phyloP scores from a whole-genome alignment of 2,113 vertebrate genomes.

The Myxocyprinus asiaticus region DNA sequence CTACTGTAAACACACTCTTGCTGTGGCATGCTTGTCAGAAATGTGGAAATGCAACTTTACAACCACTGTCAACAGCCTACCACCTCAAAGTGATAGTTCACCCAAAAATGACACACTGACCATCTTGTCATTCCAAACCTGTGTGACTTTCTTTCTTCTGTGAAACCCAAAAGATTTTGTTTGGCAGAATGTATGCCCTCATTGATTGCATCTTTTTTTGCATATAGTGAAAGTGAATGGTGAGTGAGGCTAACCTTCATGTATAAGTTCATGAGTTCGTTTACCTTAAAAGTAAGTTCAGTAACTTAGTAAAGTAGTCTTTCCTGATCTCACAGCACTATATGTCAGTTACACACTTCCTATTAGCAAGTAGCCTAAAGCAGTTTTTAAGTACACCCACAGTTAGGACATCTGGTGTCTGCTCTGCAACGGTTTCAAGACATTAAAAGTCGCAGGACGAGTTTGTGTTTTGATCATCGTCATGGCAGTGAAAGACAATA shows the following conservation, averaged over 20 bases:
- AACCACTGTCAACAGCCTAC: no score
- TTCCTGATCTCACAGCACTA: not conserved
- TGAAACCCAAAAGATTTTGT: no score
- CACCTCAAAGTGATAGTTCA: no score
- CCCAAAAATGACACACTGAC: no score
- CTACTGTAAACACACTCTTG: not conserved
- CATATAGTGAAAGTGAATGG: no score
- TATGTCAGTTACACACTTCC: not conserved
- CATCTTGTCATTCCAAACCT: no score
- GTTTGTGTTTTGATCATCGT: constrained; percentile 1
- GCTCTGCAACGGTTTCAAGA: not conserved
- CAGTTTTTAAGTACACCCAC: not conserved
- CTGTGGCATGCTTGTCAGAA: constrained; percentile 10
- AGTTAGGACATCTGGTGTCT: not conserved
- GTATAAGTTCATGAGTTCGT: not conserved
- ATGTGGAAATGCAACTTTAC: constrained; percentile 6
- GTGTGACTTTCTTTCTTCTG: no score
- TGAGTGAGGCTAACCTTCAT: no score
- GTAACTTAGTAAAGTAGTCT: not conserved
- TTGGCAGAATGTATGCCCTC: no score
- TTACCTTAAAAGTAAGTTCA: not conserved
- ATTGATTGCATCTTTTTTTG: no score
- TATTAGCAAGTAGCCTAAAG: not conserved
- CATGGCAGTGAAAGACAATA: not conserved
- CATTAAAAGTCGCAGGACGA: not conserved